Percentiles rank a stretch among this genome's conserved stretches.
Conservation (phyloP, 2,113 vertebrate genomes). For the Ptyas mucosa region DNA sequence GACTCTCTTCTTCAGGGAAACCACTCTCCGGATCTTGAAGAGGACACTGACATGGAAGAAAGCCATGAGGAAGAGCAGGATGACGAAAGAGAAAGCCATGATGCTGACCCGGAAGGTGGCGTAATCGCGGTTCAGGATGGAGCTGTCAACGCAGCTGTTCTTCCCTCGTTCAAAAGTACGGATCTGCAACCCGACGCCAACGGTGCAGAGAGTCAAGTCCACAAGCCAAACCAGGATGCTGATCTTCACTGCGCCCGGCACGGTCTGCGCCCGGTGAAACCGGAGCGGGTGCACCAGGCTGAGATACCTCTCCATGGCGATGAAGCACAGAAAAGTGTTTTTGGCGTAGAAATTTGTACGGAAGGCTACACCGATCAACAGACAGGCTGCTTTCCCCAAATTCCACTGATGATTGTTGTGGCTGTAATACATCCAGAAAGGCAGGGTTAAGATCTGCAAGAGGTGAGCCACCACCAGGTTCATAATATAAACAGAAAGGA, state of each 20-base stretch:
- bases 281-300: slow-evolving; percentile 70
- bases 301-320: slow-evolving; percentile 71
- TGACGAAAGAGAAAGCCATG: slow-evolving; percentile 63
- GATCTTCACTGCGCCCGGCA: slow-evolving; percentile 7
- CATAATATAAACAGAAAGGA: slow-evolving; percentile 58
- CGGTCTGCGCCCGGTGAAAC: slow-evolving; percentile 61
- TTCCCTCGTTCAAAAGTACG: slow-evolving; percentile 31
- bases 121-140: slow-evolving; percentile 55
- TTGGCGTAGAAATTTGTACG: slow-evolving; percentile 74
- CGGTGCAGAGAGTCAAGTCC: slow-evolving; percentile 10
- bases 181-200: slow-evolving; percentile 63
- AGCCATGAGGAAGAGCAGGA: slow-evolving; percentile 57
- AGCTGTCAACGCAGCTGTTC: slow-evolving; percentile 65
- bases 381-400: slow-evolving; percentile 55
- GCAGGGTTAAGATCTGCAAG: slow-evolving; percentile 71
- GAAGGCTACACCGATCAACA: slow-evolving; percentile 69
- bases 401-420: slow-evolving; percentile 58
- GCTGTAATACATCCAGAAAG: slow-evolving; percentile 73
- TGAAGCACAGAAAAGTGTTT: slow-evolving; percentile 74
- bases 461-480: slow-evolving; percentile 73
- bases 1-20: not conserved
- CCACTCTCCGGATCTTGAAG: not conserved
- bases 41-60: slow-evolving; percentile 17
- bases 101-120: slow-evolving; percentile 68
- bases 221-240: slow-evolving; percentile 53